Evolutionary conservation across 2,113 vertebrate species (phyloP), one percentile per base, ranked within the genome.

Genomic region (Pyxicephalus adspersus): DNA sequence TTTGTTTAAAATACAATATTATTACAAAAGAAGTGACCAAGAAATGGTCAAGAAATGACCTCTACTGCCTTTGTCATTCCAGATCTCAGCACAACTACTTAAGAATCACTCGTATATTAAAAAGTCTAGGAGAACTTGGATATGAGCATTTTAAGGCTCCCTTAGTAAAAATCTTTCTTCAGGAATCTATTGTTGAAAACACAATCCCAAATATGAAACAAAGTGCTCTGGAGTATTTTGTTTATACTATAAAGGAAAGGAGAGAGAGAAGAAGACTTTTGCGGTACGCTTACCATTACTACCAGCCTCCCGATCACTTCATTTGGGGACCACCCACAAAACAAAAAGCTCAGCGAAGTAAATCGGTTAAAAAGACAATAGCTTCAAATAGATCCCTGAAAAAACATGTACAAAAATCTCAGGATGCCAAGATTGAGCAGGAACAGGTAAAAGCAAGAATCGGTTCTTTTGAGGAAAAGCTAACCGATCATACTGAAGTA

Each of bases 51-150:
- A n/a, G n/a, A n/a, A n/a, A n/a, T n/a, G n/a, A 54, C 7, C 19
- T 29, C n/a, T 72, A 20, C 29, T 19, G n/a, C 17, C 18, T 17
- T 55, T 34, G 71, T 38, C 66, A 77, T 85, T 86, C 19, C 87
- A 99, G 97, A 90, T 99, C 96, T 74, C 96, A 98, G 87, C 98
- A 99, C 92, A 99, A 99, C 91, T 99, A 98, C 86, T 91, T 99
- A 86, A 94, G 98, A 83, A 96, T 99, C 87, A 99, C 98, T 3
- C 95, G 97, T 34, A 99, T 99, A 90, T 90, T 99, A 84, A 99
- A 99, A 92, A 98, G 97, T 67, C 93, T 99, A 45, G 97, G 98
- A 0, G 98, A 99, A 83, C 95, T 99, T 64, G 97, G 97, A 81
- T 98, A 96, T 45, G 97, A 99, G 90, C 93, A 92, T 87, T 98